Evolutionary conservation across 2,113 vertebrate species (phyloP), one percentile per base, ranked within the genome.

Genomic region (Chionis minor): DNA sequence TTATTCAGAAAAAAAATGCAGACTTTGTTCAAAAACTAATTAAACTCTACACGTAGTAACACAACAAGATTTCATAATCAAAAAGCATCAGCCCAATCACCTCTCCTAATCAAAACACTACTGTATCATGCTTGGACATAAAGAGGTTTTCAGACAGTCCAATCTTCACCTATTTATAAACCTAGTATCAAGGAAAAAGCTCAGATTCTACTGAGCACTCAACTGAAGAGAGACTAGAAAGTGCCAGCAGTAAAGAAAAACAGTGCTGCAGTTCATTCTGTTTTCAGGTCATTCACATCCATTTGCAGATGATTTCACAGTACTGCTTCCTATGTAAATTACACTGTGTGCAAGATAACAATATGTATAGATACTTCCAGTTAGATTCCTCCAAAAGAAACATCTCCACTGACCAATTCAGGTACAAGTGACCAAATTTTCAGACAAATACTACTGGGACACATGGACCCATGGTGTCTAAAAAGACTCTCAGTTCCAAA

Each of bases 21-120:
- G 16, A 54, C 16, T 80, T 80, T 0, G 0, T 56, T 90, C 2
- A 0, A 44, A 81, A 87, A 63, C 21, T 84, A 86, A 69, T 88
- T 73, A 71, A 91, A 63, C 12, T 40, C 26, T 40, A 81, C 28
- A 75, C 24, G 85, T 11, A 85, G 24, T 89, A 74, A 74, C 61
- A 94, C 30, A 91, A 71, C 30, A 88, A 51, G 47, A 80, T 73
- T 83, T 86, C 59, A 67, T 42, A 74, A 91, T 81, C 55, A 71
- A 71, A 96, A 92, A 80, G 17, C 38, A 88, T 42, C 61, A 89
- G 35, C n/a, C 38, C 26, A 70, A 86, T 75, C 55, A 90, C 26
- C 12, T 90, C 61, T 92, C 10, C 47, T 88, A 86, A 94, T 70
- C 77, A 93, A 95, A 95, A 66, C 61, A 91, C 33, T 62, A 51